Evolutionary conservation across 1,140 invertebrate genomes (phyloP).

Genomic region (Penaeus indicus): DNA sequence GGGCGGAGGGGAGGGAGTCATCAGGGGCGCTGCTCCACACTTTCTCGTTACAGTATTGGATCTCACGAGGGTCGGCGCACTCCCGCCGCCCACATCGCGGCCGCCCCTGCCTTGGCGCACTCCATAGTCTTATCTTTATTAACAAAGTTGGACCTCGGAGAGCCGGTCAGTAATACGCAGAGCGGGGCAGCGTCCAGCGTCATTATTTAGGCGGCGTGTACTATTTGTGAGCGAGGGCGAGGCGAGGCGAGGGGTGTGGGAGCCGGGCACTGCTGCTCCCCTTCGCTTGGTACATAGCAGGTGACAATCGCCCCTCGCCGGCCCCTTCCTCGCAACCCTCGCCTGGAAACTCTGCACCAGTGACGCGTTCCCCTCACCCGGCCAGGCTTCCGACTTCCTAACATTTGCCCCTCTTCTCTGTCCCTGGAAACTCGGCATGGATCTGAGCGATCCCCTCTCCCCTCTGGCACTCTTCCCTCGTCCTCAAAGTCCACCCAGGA

Average conservation of each 20-base stretch:
- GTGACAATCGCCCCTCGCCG: slow-evolving; percentile 6
- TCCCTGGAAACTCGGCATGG: slow-evolving; percentile 35
- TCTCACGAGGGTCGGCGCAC: too few relatives aligned
- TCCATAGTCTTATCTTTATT: too few relatives aligned
- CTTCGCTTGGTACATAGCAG: slow-evolving; percentile 32
- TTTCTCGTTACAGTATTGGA: too few relatives aligned
- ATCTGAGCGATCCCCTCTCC: background rate
- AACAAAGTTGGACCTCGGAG: too few relatives aligned
- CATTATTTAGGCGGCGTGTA: background rate
- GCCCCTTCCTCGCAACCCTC: background rate
- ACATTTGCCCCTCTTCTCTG: slow-evolving; percentile 31
- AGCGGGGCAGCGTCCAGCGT: too few relatives aligned
- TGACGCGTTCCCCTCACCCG: slow-evolving; percentile 11
- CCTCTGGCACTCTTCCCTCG: background rate
- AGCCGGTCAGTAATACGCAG: too few relatives aligned
- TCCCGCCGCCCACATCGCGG: slow-evolving; percentile 13
- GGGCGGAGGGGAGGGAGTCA: too few relatives aligned
- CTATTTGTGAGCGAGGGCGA: slow-evolving; percentile 15
- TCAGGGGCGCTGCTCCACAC: too few relatives aligned
- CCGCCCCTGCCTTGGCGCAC: background rate
- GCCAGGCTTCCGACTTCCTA: slow-evolving; percentile 38
- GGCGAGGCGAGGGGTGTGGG: slow-evolving; percentile 14
- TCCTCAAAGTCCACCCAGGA: too few relatives aligned
- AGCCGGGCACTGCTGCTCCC: background rate
- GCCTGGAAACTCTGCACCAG: slow-evolving; percentile 26